Evolutionary conservation across 1,140 invertebrate genomes (phyloP).

Genomic region (Lepidurus packardi): DNA sequence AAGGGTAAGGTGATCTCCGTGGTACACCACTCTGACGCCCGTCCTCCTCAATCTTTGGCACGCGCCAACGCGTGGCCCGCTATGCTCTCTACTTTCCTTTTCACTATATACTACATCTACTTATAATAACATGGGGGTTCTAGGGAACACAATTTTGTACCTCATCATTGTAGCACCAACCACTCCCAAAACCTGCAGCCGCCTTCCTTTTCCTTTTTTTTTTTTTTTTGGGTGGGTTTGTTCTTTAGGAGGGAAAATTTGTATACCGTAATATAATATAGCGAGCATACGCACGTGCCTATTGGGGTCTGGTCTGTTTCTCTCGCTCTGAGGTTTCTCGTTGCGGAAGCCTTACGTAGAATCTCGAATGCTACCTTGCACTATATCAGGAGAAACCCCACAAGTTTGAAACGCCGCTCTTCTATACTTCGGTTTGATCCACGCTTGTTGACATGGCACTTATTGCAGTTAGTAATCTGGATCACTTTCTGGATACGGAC

Average conservation of each 20-base stretch:
- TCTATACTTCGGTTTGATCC: background rate
- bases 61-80: background rate
- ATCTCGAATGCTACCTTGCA: background rate
- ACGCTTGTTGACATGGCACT: slow-evolving; percentile 1
- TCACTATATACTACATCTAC: background rate
- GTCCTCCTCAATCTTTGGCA: background rate
- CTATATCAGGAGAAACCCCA: background rate
- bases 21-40: background rate
- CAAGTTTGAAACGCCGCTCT: background rate
- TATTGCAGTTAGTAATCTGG: background rate
- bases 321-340: background rate
- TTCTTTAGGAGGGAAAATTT: background rate
- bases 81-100: background rate
- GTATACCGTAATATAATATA: background rate
- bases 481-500: background rate
- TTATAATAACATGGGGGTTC: background rate
- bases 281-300: background rate
- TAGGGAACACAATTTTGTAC: background rate
- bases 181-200: background rate
- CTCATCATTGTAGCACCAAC: background rate
- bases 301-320: background rate
- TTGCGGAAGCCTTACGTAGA: background rate
- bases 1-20: background rate
- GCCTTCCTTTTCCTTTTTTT: background rate
- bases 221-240: background rate